Evolutionary conservation across 2,888 invertebrate species (phyloP).

Genomic region (Spodoptera picta): DNA sequence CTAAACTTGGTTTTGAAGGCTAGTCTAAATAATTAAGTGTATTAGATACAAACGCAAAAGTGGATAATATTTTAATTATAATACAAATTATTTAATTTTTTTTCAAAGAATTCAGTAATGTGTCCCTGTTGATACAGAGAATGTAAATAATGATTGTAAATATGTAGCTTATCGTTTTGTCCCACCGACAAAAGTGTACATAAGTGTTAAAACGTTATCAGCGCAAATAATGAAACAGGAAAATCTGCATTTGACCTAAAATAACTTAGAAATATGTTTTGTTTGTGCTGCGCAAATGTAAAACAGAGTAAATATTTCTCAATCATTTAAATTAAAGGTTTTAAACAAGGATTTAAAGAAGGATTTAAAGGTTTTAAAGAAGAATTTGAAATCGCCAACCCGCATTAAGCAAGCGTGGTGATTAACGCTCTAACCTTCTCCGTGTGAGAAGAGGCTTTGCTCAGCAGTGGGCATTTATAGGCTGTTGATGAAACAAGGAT

Average conservation of each 20-base stretch:
- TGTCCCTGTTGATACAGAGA: constrained; percentile 42
- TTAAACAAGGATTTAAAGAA: constrained; percentile 20
- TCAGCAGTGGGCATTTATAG: too few species aligned
- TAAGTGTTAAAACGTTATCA: constrained; percentile 60
- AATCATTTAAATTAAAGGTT: constrained; percentile 53
- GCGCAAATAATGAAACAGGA: constrained; percentile 54
- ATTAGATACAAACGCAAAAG: constrained; percentile 69
- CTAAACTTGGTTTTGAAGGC: constrained; percentile 23
- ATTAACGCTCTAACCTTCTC: too few species aligned
- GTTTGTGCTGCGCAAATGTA: constrained; percentile 51
- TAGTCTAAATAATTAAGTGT: constrained; percentile 39
- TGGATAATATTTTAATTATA: constrained; percentile 33
- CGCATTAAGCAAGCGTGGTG: too few species aligned
- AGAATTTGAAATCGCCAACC: too few species aligned
- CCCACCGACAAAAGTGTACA: constrained; percentile 76
- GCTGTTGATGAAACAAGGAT: constrained; percentile 20
- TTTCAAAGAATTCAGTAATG: constrained; percentile 47
- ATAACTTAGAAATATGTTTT: constrained; percentile 39
- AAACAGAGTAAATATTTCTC: constrained; percentile 45
- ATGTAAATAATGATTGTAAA: constrained; percentile 67
- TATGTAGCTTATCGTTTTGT: constrained; percentile 79
- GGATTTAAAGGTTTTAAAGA: too few species aligned
- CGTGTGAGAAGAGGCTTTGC: too few species aligned
- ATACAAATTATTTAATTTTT: constrained; percentile 16
- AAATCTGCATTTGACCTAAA: constrained; percentile 31